Evolutionary conservation across 2,797 vertebrate species (phyloP), one percentile per base, ranked within the genome.

Genomic region (Ceyx erithaca): DNA sequence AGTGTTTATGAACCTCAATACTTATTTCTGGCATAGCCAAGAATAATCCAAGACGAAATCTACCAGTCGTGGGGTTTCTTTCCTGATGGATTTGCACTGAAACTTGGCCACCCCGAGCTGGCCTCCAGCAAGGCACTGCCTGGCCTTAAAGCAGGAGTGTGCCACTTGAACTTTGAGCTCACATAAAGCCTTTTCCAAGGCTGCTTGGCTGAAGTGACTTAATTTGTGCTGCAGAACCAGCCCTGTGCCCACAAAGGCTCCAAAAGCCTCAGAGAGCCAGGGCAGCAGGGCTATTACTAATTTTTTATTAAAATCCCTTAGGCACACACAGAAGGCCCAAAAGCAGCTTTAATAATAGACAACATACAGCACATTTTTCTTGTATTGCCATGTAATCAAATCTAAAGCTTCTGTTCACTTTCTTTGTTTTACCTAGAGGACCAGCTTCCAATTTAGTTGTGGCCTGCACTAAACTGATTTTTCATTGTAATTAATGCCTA

Each of bases 401-500:
- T 98, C 97, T 98, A 96, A 97, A 97, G 97, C 97, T 97, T 95
- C 97, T 98, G 97, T 97, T 98, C 97, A 92, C 96, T 98, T 97
- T 97, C 97, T 98, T 98, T 98, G 97, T 97, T 98, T 98, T 98
- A 98, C 98, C 98, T 98, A 97, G 98, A 98, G 98, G 98, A 98
- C 97, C 96, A 92, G 97, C 98, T 98, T 98, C 97, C 96, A 97
- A 98, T 98, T 98, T 98, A 98, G 97, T 97, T 97, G 97, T 97
- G 98, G 97, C 97, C 97, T 96, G 96, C 92, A 94, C 97, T 98
- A 98, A 98, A 98, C 98, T 98, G 98, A 98, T 98, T 98, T 98
- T 98, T 98, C 97, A 97, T 98, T 98, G 98, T 98, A 98, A 98
- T 98, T 98, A 98, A 98, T 98, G 98, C 97, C 97, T 98, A 94